These are phyloP conservation scores for Gorsachius magnificus DNA, from an alignment of 2,797 vertebrate species.

Conservation along the genomic window DNA sequence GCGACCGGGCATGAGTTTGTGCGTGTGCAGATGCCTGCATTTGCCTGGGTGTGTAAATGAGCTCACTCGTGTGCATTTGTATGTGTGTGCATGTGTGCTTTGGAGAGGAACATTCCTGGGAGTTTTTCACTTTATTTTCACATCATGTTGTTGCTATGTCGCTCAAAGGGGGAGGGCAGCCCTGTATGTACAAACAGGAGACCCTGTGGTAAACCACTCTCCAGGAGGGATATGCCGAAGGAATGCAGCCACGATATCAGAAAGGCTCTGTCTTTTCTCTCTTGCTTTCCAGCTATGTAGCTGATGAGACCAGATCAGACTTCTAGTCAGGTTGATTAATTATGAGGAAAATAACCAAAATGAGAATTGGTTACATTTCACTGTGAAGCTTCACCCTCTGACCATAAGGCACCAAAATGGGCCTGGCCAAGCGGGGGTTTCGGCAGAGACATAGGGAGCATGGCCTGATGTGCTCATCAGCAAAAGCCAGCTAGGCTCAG, in stretches of 20 bases:
- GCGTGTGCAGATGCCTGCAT: background rate
- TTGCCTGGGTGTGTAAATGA: background rate
- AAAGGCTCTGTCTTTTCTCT: conserved; percentile 24
- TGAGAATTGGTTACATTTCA: background rate
- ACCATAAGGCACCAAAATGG: background rate
- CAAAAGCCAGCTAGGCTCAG: background rate
- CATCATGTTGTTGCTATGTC: conserved; percentile 27
- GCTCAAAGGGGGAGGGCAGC: background rate
- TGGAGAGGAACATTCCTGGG: background rate
- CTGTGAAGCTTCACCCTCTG: background rate
- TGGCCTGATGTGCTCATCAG: background rate
- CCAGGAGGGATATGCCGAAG: background rate
- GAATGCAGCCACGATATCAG: conserved; percentile 6
- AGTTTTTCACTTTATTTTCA: conserved; percentile 1
- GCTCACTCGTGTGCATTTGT: background rate
- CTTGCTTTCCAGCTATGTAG: background rate
- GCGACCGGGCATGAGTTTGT: background rate
- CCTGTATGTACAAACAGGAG: background rate
- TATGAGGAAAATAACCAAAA: background rate
- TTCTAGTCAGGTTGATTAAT: background rate
- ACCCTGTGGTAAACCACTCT: background rate
- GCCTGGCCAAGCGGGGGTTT: background rate
- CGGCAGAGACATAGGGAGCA: background rate
- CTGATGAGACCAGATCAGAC: conserved; percentile 3
- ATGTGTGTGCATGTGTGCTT: background rate